A percentile compares a stretch with the other conserved stretches of the same genome.
phyloP scores from a whole-genome alignment of 2,888 invertebrate genomes.

The Malthinus seriepunctatus region DNA sequence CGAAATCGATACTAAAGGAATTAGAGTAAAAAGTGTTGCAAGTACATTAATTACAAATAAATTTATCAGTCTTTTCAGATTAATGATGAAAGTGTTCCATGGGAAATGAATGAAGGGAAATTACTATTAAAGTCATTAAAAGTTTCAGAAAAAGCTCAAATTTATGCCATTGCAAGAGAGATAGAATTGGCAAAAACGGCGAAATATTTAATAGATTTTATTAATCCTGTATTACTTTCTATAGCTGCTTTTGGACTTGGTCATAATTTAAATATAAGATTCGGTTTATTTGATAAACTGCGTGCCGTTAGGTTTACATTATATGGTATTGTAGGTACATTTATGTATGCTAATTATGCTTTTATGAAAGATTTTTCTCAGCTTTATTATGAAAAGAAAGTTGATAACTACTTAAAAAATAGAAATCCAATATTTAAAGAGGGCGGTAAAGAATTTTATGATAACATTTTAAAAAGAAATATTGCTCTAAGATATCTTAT shows the following conservation, averaged over 20 bases:
- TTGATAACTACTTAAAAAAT: slow-evolving; percentile 65
- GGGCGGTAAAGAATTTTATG: slow-evolving; percentile 78
- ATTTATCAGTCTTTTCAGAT: slow-evolving; percentile 57
- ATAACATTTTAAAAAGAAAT: slow-evolving; percentile 72
- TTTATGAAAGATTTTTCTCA: slow-evolving; percentile 68
- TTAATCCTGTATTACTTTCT: slow-evolving; percentile 57
- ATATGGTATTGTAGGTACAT: slow-evolving; percentile 62
- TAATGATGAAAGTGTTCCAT: slow-evolving; percentile 65
- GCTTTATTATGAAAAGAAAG: slow-evolving; percentile 63
- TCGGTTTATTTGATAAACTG: slow-evolving; percentile 62
- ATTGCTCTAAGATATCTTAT: slow-evolving; percentile 70
- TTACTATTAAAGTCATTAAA: slow-evolving; percentile 68
- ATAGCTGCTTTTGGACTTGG: slow-evolving; percentile 60
- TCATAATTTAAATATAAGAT: slow-evolving; percentile 57
- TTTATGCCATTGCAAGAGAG: slow-evolving; percentile 80
- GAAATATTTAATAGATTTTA: slow-evolving; percentile 61
- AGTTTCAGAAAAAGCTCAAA: slow-evolving; percentile 76
- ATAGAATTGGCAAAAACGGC: slow-evolving; percentile 66
- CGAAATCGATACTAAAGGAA: slow-evolving; percentile 62
- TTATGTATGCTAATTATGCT: slow-evolving; percentile 64
- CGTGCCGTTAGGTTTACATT: slow-evolving; percentile 53
- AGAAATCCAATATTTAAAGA: slow-evolving; percentile 66
- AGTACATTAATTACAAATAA: background rate
- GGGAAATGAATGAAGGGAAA: slow-evolving; percentile 65
- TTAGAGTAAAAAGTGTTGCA: slow-evolving; percentile 54